Conservation (phyloP, 1,140 invertebrate species). For the Cotesia vestalis region DNA sequence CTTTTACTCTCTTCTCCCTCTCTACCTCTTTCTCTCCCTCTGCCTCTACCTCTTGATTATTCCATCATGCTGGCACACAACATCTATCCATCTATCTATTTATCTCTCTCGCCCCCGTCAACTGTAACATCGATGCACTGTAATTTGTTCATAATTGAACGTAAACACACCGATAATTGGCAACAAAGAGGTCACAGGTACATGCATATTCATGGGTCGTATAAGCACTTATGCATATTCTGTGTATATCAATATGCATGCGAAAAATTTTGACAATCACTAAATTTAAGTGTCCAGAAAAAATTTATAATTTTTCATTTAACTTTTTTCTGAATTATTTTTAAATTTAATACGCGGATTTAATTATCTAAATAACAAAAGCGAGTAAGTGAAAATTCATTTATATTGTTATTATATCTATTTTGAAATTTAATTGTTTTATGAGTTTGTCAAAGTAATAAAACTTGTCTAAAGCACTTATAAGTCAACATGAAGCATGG, state of each 20-base stretch:
- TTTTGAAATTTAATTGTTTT: too few species aligned
- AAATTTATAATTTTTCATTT: background rate
- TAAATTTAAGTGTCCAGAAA: background rate
- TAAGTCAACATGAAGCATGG: too few species aligned
- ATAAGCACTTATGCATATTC: conserved; percentile 20
- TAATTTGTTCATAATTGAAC: conserved; percentile 48
- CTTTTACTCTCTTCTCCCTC: background rate
- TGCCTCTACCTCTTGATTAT: too few species aligned
- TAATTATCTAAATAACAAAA: too few species aligned
- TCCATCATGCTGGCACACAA: background rate
- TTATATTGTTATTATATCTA: too few species aligned
- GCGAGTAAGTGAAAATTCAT: too few species aligned
- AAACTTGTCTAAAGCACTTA: too few species aligned
- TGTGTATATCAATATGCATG: conserved; percentile 24
- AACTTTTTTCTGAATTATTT: background rate
- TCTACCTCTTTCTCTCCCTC: background rate
- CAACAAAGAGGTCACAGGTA: conserved; percentile 37
- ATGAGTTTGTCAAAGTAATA: too few species aligned
- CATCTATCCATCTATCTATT: background rate
- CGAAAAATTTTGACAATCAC: conserved; percentile 5
- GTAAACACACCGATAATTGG: conserved; percentile 46
- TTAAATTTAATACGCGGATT: background rate
- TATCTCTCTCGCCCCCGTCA: background rate
- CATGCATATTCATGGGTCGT: conserved; percentile 30
- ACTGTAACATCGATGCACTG: conserved; percentile 11